Percentiles rank a stretch among this genome's conserved stretches.
phyloP scores from a whole-genome alignment of 2,888 invertebrate species.

The Drosophila sordidapex region DNA sequence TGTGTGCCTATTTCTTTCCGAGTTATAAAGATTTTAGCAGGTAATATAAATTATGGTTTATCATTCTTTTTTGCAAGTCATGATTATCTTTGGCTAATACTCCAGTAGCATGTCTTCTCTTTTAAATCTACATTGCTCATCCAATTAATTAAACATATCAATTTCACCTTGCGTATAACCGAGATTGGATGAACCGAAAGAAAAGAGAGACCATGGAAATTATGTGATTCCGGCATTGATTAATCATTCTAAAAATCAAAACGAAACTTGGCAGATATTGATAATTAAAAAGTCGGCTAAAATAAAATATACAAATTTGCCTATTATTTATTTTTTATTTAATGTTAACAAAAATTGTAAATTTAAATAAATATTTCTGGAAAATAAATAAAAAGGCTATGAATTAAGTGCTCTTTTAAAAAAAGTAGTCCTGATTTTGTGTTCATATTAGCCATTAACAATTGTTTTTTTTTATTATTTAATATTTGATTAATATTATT shows the following conservation, averaged over 20 bases:
- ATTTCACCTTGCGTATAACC: neutral
- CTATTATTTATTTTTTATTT: fast-evolving
- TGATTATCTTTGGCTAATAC: neutral
- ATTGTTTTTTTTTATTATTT: too few species aligned
- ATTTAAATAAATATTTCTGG: neutral
- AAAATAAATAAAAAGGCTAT: fast-evolving
- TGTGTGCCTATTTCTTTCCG: neutral
- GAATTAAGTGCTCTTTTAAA: too few species aligned
- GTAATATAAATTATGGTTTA: too few species aligned
- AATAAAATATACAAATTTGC: neutral
- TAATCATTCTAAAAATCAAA: neutral
- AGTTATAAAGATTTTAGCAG: neutral
- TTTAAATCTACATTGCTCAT: neutral
- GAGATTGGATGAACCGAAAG: neutral
- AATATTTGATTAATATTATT: too few species aligned
- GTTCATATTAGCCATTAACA: too few species aligned
- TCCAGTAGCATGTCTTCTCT: neutral
- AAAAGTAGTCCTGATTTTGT: too few species aligned
- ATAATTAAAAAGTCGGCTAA: neutral
- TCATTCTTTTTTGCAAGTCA: slow-evolving; percentile 1
- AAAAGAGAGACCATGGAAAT: neutral
- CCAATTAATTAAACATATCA: neutral
- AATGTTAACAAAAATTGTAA: fast-evolving
- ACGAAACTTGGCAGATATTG: neutral
- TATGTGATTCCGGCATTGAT: neutral